Conservation (phyloP, 2,113 vertebrate species). For the Amphilophus citrinellus region DNA sequence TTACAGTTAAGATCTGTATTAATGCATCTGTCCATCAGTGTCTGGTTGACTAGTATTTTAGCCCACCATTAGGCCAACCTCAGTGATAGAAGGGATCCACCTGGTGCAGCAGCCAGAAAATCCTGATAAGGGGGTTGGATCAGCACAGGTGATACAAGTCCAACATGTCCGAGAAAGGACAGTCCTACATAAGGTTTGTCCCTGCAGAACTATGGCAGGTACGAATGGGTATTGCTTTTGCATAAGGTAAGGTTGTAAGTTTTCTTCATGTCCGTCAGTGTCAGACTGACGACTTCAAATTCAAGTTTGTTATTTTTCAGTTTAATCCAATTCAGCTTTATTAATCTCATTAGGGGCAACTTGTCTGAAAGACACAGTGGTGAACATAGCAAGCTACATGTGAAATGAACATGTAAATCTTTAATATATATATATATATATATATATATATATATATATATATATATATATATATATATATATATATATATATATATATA, state of each 20-base stretch:
- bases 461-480: too few species aligned
- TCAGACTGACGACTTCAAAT: background rate
- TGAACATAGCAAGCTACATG: background rate
- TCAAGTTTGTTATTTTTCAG: background rate
- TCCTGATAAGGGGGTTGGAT: background rate
- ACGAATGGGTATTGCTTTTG: background rate
- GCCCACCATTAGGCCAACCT: background rate
- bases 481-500: too few species aligned
- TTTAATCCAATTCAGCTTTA: too few species aligned
- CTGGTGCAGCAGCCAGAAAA: background rate
- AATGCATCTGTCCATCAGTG: constrained; percentile 12
- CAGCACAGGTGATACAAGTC: background rate
- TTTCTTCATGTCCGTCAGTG: background rate
- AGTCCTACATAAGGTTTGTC: background rate
- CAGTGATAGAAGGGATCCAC: background rate
- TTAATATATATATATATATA: too few species aligned
- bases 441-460: too few species aligned
- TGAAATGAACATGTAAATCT: background rate
- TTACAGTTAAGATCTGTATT: background rate
- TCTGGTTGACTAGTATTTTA: background rate
- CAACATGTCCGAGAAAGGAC: background rate
- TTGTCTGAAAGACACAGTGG: too few species aligned
- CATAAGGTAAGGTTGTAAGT: background rate
- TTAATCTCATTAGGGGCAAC: too few species aligned
- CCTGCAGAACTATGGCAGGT: background rate